A percentile compares a stretch with the other conserved stretches of the same genome.
phyloP scores from a whole-genome alignment of 1,140 invertebrate genomes.

The Xylocopa sonorina region DNA sequence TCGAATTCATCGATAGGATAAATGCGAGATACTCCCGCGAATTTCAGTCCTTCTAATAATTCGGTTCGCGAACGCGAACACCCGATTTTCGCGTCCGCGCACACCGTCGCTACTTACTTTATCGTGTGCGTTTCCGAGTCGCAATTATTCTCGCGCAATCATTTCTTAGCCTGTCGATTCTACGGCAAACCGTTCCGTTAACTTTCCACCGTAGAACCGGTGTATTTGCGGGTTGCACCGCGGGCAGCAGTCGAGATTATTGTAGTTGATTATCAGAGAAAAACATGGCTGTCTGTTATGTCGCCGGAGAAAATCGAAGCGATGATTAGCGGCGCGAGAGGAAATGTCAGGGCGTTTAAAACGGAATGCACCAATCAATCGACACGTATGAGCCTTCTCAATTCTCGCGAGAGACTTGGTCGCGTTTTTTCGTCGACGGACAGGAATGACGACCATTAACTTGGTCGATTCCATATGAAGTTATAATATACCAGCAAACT shows the following conservation, averaged over 20 bases:
- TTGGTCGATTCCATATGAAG: not conserved
- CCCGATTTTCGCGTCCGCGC: not conserved
- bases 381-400: constrained; percentile 33
- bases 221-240: constrained; percentile 39
- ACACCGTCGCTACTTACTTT: not conserved
- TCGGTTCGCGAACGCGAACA: not conserved
- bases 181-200: constrained; percentile 6
- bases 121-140: not conserved
- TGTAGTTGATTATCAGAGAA: constrained; percentile 63
- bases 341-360: constrained; percentile 42
- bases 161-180: not conserved
- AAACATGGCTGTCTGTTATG: constrained; percentile 41
- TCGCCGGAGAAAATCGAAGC: constrained; percentile 55
- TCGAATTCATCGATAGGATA: constrained; percentile 28
- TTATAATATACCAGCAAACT: no score
- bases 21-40: constrained; percentile 19
- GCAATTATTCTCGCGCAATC: not conserved
- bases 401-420: constrained; percentile 7
- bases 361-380: constrained; percentile 54
- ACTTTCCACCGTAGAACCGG: constrained; percentile 46
- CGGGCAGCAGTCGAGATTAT: constrained; percentile 18
- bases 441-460: constrained; percentile 19
- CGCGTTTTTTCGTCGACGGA: constrained; percentile 4
- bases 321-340: constrained; percentile 52
- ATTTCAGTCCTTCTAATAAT: constrained; percentile 31